Conservation (phyloP, 2,797 vertebrate genomes). For the Urophycis tenuis region DNA sequence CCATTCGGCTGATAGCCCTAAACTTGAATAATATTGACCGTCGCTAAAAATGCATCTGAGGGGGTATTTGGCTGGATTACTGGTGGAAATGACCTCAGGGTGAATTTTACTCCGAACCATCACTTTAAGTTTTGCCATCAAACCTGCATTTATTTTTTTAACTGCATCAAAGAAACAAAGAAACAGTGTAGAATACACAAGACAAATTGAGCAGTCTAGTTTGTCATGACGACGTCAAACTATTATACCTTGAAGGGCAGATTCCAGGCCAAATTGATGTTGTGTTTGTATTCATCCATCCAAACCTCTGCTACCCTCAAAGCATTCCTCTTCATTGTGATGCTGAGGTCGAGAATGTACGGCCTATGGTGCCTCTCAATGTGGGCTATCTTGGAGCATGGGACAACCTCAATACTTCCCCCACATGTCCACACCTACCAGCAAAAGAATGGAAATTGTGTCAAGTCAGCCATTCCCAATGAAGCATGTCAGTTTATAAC, state of each 20-base stretch:
- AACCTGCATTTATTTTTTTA: too few relatives aligned
- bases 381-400: conserved; percentile 86
- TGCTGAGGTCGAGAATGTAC: conserved; percentile 76
- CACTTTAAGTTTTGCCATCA: too few relatives aligned
- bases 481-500: too few relatives aligned
- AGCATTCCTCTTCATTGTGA: conserved; percentile 79
- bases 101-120: too few relatives aligned
- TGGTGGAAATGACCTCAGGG: too few relatives aligned
- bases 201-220: too few relatives aligned
- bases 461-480: neutral
- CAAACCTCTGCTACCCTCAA: conserved; percentile 85
- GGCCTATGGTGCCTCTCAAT: conserved; percentile 85
- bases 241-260: conserved; percentile 69
- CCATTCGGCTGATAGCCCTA: too few relatives aligned
- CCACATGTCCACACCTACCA: conserved; percentile 87
- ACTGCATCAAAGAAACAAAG: too few relatives aligned
- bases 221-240: too few relatives aligned
- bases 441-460: neutral
- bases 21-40: too few relatives aligned
- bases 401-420: conserved; percentile 86
- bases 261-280: conserved; percentile 86
- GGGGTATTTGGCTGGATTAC: too few relatives aligned
- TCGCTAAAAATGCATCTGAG: too few relatives aligned
- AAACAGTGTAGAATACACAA: neutral
- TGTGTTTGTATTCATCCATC: conserved; percentile 85